Conservation (phyloP, 2,797 vertebrate species). For the Parambassis ranga region DNA sequence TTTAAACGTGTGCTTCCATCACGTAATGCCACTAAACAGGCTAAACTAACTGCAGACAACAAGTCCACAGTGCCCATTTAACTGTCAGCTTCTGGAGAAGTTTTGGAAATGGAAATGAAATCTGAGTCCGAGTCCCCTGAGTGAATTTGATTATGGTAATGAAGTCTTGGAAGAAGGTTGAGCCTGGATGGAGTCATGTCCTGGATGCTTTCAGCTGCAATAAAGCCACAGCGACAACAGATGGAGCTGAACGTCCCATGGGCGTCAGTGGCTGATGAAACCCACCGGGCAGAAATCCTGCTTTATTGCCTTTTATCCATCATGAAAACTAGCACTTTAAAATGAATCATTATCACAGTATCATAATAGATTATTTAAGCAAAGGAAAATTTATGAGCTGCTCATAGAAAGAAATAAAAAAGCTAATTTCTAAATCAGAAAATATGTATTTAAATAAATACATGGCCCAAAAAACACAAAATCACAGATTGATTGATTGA, state of each 20-base stretch:
- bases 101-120: conserved; percentile 54
- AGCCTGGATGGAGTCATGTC: conserved; percentile 73
- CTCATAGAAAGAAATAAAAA: background rate
- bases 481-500: too few relatives aligned
- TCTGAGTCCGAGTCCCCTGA: conserved; percentile 49
- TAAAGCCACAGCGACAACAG: conserved; percentile 78
- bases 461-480: background rate
- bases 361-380: background rate
- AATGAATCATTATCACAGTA: background rate
- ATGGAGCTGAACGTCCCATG: conserved; percentile 76
- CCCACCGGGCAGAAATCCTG: conserved; percentile 27
- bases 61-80: conserved; percentile 53
- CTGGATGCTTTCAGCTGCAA: conserved; percentile 75
- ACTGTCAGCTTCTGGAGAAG: conserved; percentile 50
- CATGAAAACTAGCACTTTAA: conserved; percentile 3
- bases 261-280: conserved; percentile 54
- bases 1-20: conserved; percentile 49
- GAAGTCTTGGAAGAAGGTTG: conserved; percentile 69
- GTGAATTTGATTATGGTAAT: conserved; percentile 80
- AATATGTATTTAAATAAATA: background rate
- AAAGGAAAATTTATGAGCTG: background rate
- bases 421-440: background rate
- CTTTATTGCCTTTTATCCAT: conserved; percentile 4
- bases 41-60: conserved; percentile 33
- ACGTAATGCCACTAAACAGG: conserved; percentile 53